Evolutionary conservation across 2,113 vertebrate genomes (phyloP).

Genomic region (Bolborhynchus lineola): DNA sequence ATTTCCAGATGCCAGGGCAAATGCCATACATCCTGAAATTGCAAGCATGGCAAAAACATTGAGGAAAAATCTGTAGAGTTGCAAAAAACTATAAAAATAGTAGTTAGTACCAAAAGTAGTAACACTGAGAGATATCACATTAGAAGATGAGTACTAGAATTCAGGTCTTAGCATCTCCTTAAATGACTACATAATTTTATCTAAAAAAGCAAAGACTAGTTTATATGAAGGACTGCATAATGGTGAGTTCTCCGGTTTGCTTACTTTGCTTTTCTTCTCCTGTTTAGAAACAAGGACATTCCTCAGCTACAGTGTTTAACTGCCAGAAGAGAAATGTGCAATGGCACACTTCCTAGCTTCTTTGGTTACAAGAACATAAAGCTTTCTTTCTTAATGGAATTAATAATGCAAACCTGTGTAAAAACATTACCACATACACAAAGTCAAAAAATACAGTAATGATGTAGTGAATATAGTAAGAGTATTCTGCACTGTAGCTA

Average conservation of each 20-base stretch:
- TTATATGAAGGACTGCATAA: neutral
- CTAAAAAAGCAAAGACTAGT: neutral
- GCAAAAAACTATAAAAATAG: neutral
- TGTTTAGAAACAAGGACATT: neutral
- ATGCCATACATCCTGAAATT: neutral
- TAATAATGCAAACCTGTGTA: neutral
- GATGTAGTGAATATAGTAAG: neutral
- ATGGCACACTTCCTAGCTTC: neutral
- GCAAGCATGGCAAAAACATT: neutral
- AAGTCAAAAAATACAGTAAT: neutral
- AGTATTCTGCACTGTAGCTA: conserved; percentile 4
- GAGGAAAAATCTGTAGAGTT: neutral
- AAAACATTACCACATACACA: neutral
- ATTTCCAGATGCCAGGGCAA: neutral
- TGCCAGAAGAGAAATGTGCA: neutral
- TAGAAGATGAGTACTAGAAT: neutral
- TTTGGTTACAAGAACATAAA: neutral
- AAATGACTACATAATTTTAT: neutral
- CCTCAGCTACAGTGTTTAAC: neutral
- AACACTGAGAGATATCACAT: neutral
- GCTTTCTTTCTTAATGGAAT: neutral
- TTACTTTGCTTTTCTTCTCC: neutral
- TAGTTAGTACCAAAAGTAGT: neutral
- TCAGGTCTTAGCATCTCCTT: neutral
- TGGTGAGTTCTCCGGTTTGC: neutral